A percentile compares a stretch with the other conserved stretches of the same genome.
phyloP scores from a whole-genome alignment of 2,797 vertebrate species.

The Epinephelus coioides region DNA sequence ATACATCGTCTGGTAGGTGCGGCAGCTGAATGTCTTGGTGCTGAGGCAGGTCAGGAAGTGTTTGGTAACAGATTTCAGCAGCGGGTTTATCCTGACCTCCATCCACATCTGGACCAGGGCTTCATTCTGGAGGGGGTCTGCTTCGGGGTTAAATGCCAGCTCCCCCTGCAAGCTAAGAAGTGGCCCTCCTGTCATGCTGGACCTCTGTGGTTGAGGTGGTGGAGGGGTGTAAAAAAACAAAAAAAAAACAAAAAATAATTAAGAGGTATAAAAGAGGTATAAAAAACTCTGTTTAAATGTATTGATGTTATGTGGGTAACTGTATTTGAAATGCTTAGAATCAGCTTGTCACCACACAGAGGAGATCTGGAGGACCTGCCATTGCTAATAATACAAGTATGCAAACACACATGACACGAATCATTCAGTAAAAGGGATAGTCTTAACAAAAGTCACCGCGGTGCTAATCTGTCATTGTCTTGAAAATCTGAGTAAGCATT shows the following conservation, averaged over 20 bases:
- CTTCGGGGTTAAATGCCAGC: constrained; percentile 34
- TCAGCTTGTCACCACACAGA: no score
- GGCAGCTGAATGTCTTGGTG: constrained; percentile 86
- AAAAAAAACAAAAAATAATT: background rate
- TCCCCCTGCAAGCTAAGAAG: constrained; percentile 71
- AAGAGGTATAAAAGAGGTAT: background rate
- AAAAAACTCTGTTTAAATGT: background rate
- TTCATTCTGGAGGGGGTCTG: constrained; percentile 76
- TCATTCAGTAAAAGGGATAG: background rate
- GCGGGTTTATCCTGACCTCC: constrained; percentile 80
- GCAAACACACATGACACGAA: background rate
- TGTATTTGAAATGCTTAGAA: no score
- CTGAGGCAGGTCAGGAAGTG: constrained; percentile 84
- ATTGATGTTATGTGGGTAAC: background rate
- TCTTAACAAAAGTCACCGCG: background rate
- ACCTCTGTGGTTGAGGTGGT: constrained; percentile 49
- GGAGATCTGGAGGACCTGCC: no score
- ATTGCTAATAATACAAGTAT: background rate
- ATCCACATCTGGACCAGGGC: constrained; percentile 83
- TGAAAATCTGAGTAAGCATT: background rate
- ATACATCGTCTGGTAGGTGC: constrained; percentile 84
- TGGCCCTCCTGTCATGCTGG: constrained; percentile 64
- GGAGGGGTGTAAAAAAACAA: background rate
- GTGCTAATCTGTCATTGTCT: background rate
- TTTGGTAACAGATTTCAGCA: constrained; percentile 80